Evolutionary conservation across 2,888 invertebrate genomes (phyloP), one percentile per base, ranked within the genome.

Genomic region (Parnassius mnemosyne): DNA sequence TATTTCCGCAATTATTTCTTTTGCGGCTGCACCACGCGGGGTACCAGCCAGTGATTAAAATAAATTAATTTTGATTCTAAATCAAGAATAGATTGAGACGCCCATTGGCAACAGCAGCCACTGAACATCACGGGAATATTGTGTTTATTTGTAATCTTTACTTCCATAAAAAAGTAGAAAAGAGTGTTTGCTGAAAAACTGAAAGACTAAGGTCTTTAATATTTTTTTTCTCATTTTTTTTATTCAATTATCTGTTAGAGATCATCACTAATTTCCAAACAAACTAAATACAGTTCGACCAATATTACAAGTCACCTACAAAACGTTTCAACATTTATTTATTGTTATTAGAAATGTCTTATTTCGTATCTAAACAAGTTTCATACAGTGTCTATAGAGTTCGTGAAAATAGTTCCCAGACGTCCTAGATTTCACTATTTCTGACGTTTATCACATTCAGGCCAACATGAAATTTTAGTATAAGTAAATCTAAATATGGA

Each of bases 371-470:
- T 34, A 47, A 47, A 12, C 10, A 25, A n/a, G 47, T 49, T 47
- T 34, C 41, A 13, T 13, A 10, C 34, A n/a, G 20, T 51, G 12
- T 43, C 20, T 42, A 51, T 49, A 41, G 11, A 51, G 56, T 25
- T 50, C 51, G 34, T 56, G 34, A 51, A 61, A 61, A 56, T 51
- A 25, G 34, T 50, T 56, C 41, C 25, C 44, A 34, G 13, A n/a
- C 16, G 60, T 61, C 55, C 55, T 34, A 60, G 50, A 50, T 60
- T 50, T 60, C 50, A 44, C 60, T 60, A 44, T 60, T 60, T 55
- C 50, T 61, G 51, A 56, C 41, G n/a, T 34, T 20, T 12, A 52
- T 11, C 43, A 61, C 46, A 52, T 47, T 61, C 46, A 51, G 51
- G 52, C 16, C 46, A 55, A 60, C 50, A 55, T 44, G 43, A 61